These are phyloP conservation scores for Oscheius sp. DNA, from an alignment of 2,888 invertebrate genomes.

Conservation along the genomic window DNA sequence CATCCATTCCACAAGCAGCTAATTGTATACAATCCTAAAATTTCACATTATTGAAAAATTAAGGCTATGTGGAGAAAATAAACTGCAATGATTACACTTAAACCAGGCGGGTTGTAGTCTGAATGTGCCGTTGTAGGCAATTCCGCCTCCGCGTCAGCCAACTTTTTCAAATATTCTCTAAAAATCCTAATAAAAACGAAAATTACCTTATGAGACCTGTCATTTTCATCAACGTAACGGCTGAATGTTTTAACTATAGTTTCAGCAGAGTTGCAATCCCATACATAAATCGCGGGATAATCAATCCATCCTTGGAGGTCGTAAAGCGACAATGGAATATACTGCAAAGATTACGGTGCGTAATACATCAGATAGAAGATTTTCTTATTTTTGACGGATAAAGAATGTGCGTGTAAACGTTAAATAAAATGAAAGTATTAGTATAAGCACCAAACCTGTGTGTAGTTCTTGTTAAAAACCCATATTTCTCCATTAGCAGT, in stretches of 20 bases:
- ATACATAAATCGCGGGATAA: slow-evolving; percentile 97
- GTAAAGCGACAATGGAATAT: slow-evolving; percentile 97
- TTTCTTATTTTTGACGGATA: slow-evolving; percentile 4
- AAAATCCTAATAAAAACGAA: slow-evolving; percentile 4
- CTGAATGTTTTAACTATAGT: slow-evolving; percentile 86
- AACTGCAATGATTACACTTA: not conserved
- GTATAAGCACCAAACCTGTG: slow-evolving; percentile 76
- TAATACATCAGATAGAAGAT: too few relatives aligned
- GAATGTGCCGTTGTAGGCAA: not conserved
- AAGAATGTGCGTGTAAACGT: too few relatives aligned
- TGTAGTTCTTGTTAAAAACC: slow-evolving; percentile 91
- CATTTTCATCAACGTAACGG: slow-evolving; percentile 90
- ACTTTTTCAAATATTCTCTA: slow-evolving; percentile 42
- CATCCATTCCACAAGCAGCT: slow-evolving; percentile 92
- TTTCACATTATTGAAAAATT: not conserved
- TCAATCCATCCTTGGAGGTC: slow-evolving; percentile 99
- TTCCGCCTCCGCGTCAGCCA: slow-evolving; percentile 13
- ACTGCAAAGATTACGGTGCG: slow-evolving; percentile 80
- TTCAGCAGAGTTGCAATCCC: slow-evolving; percentile 98
- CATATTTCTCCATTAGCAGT: slow-evolving; percentile 90
- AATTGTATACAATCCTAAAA: slow-evolving; percentile 86
- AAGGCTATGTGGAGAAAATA: not conserved
- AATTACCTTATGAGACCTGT: slow-evolving; percentile 37
- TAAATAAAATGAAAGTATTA: too few relatives aligned
- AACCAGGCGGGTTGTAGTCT: too few relatives aligned